Percentiles rank a stretch among this genome's conserved stretches.
Evolutionary conservation across 1,140 invertebrate species (phyloP).

Genomic region (Orchesella cincta): DNA sequence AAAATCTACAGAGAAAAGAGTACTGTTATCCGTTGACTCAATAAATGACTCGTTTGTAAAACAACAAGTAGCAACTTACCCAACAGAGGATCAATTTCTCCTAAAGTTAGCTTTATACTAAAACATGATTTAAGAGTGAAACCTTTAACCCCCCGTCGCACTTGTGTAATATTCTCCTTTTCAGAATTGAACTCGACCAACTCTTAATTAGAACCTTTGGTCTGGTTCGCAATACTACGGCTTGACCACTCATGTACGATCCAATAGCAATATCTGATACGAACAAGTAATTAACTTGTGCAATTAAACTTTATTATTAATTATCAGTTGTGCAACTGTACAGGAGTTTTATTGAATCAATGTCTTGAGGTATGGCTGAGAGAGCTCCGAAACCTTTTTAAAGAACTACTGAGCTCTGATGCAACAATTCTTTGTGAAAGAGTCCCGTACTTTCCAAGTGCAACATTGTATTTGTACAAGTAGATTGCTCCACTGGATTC

Average conservation of each 20-base stretch:
- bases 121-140: not conserved
- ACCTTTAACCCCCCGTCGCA: not conserved
- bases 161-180: not conserved
- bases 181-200: not conserved
- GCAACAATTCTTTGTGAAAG: not conserved
- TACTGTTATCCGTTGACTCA: not conserved
- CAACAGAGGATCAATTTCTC: not conserved
- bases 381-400: not conserved
- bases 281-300: not conserved
- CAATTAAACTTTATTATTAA: not conserved
- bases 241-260: not conserved
- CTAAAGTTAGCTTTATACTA: not conserved
- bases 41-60: not conserved
- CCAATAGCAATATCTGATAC: conserved; percentile 23
- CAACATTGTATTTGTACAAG: not conserved
- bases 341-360: conserved; percentile 19
- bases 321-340: too few relatives aligned
- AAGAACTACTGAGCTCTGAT: not conserved
- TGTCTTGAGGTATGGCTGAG: not conserved
- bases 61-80: not conserved
- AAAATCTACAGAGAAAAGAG: not conserved
- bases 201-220: not conserved
- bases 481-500: not conserved
- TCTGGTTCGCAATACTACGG: not conserved
- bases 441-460: not conserved